Percentiles rank a stretch among this genome's conserved stretches.
These are phyloP conservation scores for Acipenser ruthenus DNA, from an alignment of 2,797 vertebrate species.

Conservation along the genomic window DNA sequence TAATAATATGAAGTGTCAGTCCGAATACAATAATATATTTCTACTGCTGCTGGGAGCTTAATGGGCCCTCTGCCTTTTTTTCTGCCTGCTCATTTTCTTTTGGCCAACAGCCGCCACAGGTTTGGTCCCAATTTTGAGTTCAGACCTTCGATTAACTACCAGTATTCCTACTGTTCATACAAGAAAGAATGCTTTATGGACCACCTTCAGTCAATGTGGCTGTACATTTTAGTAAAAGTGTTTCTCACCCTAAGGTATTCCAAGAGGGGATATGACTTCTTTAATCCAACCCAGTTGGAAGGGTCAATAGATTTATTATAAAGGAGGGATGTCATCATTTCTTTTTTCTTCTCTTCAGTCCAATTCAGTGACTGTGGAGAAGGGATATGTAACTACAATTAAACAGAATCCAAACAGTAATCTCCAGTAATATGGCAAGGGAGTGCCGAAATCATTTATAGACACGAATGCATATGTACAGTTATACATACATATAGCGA, in stretches of 20 bases:
- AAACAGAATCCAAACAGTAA: neutral
- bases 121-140: no score
- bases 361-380: slow-evolving; percentile 57
- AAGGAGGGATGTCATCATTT: slow-evolving; percentile 62
- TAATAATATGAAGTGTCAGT: no score
- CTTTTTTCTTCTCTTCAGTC: slow-evolving; percentile 15
- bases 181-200: no score
- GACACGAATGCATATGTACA: neutral
- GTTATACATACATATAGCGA: neutral
- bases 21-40: no score
- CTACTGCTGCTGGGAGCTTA: no score
- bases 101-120: no score
- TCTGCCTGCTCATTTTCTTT: no score
- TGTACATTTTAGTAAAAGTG: neutral
- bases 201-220: no score
- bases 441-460: neutral
- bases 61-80: no score
- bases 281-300: slow-evolving; percentile 84
- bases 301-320: slow-evolving; percentile 68
- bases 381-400: slow-evolving; percentile 19
- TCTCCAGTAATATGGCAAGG: no score
- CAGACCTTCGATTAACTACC: no score
- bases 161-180: no score
- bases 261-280: slow-evolving; percentile 66
- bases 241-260: slow-evolving; percentile 78